Base-by-base conservation (phyloP, 2,797 vertebrate genomes). In the Chelmon rostratus region DNA sequence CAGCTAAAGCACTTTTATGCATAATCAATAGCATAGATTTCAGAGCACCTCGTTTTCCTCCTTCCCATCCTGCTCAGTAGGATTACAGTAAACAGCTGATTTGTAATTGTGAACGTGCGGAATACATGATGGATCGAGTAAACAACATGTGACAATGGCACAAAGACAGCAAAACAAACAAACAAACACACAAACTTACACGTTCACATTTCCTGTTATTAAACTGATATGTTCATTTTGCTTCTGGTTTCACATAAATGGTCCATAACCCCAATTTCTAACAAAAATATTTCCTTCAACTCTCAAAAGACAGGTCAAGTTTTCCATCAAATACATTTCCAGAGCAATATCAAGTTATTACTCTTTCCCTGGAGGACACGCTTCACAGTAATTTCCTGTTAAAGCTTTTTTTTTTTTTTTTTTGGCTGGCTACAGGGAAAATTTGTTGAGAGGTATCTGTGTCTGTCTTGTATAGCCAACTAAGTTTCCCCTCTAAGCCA, bases 1-100 rank as follows among this genome's bases (percentile, higher is more conserved):
- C 69, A 78, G 78, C 64, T 49, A 18, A 52, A 70, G 65, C 67
- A 66, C 53, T 69, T 87, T 80, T 76, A 84, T 82, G 15, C 61
- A 25, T 68, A 77, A 86, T 91, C 82, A 87, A 75, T 88, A 37
- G 21, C 59, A 85, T 44, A 10, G 81, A 86, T 87, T 86, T 66
- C 54, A 68, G 69, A 73, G 68, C 61, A 58, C 13, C 35, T 42
- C 0, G 6, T 83, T 83, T 68, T 40, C 46, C 19, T 73, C n/a
- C 59, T 62, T 47, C 28, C 38, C 59, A 23, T 62, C 46, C 21
- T 7, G 46, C 40, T 75, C 42, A 64, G 35, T 50, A 31, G 3
- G n/a, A 67, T 68, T 56, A 63, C 58, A 66, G 23, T 63, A 68
- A 79, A 68, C 49, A 50, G 25, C 16, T 64, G 40, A 68, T 79